Evolutionary conservation across 1,140 invertebrate genomes (phyloP).

Genomic region (Hestina assimilis): DNA sequence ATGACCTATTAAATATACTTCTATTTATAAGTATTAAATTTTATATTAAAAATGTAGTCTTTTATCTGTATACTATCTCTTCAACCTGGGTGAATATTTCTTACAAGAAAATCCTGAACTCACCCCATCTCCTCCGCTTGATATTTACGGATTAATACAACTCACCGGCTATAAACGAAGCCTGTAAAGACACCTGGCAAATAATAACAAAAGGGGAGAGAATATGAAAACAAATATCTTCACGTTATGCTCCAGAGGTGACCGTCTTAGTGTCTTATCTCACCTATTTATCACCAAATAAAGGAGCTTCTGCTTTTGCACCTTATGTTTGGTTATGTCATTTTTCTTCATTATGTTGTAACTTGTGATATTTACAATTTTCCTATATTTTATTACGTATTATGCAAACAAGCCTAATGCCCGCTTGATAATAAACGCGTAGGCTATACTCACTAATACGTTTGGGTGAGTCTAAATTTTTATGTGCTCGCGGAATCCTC

Average conservation of each 20-base stretch:
- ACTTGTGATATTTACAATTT: no score
- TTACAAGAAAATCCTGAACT: neutral
- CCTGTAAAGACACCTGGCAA: slow-evolving; percentile 61
- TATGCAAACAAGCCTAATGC: no score
- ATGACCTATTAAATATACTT: no score
- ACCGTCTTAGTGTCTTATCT: slow-evolving; percentile 29
- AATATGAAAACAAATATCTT: slow-evolving; percentile 43
- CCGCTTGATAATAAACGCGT: no score
- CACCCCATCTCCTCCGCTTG: neutral
- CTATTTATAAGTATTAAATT: no score
- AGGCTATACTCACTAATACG: no score
- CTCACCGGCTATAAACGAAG: slow-evolving; percentile 48
- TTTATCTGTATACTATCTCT: no score
- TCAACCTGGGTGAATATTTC: neutral
- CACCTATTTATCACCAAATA: slow-evolving; percentile 37
- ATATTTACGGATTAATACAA: slow-evolving; percentile 29
- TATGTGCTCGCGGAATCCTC: slow-evolving; percentile 56
- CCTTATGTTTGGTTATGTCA: neutral
- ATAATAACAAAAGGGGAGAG: slow-evolving; percentile 61
- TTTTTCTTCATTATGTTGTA: neutral
- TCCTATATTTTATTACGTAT: no score
- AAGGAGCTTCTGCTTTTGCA: slow-evolving; percentile 13
- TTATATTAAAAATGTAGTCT: no score
- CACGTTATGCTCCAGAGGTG: slow-evolving; percentile 31
- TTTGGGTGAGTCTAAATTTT: slow-evolving; percentile 65